Conservation (phyloP, 2,113 vertebrate genomes). For the Numenius arquata region DNA sequence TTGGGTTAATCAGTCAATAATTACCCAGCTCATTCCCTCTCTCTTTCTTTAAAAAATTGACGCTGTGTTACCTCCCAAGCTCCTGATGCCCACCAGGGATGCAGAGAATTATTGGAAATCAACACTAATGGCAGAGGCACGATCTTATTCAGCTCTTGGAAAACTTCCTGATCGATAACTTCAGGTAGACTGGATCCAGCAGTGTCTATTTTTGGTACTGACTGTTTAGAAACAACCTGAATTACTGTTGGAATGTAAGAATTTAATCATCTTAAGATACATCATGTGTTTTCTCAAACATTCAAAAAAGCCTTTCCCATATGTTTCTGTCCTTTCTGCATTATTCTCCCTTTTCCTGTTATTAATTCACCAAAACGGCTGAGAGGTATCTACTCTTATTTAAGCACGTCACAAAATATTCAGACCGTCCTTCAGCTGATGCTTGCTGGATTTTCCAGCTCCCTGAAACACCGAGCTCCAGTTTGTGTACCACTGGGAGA, state of each 20-base stretch:
- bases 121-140: constrained; percentile 2
- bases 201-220: not conserved
- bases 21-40: not conserved
- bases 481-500: not conserved
- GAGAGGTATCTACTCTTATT: not conserved
- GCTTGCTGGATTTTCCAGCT: not conserved
- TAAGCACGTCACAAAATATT: not conserved
- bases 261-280: not conserved
- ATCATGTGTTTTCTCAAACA: not conserved
- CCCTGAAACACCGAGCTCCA: not conserved
- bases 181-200: not conserved
- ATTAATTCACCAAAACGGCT: not conserved
- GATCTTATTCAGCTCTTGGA: constrained; percentile 24
- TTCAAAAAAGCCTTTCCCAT: not conserved
- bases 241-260: not conserved
- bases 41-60: not conserved
- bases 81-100: not conserved
- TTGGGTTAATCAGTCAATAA: not conserved
- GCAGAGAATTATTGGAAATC: constrained; percentile 37
- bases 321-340: not conserved
- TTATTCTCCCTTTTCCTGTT: not conserved
- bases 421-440: not conserved
- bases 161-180: not conserved
- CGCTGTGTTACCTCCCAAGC: not conserved
- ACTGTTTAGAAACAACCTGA: not conserved